phyloP scores from a whole-genome alignment of 2,888 invertebrate species.

The Sarcophaga rosellei region DNA sequence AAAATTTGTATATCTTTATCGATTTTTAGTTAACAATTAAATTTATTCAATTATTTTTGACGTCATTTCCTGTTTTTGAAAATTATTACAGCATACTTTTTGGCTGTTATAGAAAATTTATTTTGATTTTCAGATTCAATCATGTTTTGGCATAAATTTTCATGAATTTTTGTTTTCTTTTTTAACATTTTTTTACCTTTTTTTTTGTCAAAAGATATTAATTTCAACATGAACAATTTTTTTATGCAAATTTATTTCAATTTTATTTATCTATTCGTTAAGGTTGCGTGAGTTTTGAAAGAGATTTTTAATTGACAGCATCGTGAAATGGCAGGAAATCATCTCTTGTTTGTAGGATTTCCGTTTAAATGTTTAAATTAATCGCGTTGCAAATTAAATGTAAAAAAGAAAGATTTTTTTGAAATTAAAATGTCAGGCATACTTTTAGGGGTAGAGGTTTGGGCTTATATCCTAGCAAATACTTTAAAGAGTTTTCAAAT shows the following conservation, averaged over 20 bases:
- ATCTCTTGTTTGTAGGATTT: not conserved
- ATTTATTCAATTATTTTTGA: too few relatives aligned
- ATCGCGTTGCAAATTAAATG: not conserved
- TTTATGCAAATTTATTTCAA: not conserved
- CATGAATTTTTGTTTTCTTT: not conserved
- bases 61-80: too few relatives aligned
- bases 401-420: not conserved
- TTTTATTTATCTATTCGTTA: not conserved
- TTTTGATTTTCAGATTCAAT: slow-evolving; percentile 11
- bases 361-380: not conserved
- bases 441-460: not conserved
- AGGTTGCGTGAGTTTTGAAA: not conserved
- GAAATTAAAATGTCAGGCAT: not conserved
- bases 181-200: too few relatives aligned
- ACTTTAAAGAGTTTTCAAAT: too few relatives aligned
- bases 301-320: not conserved
- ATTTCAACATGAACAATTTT: not conserved
- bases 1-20: too few relatives aligned
- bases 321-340: too few relatives aligned
- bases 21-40: too few relatives aligned
- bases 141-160: slow-evolving; percentile 41
- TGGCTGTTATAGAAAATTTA: too few relatives aligned
- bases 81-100: too few relatives aligned
- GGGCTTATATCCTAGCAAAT: too few relatives aligned
- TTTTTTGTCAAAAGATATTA: too few relatives aligned